phyloP scores from a whole-genome alignment of 2,113 vertebrate genomes.

The Heloderma charlesbogerti region DNA sequence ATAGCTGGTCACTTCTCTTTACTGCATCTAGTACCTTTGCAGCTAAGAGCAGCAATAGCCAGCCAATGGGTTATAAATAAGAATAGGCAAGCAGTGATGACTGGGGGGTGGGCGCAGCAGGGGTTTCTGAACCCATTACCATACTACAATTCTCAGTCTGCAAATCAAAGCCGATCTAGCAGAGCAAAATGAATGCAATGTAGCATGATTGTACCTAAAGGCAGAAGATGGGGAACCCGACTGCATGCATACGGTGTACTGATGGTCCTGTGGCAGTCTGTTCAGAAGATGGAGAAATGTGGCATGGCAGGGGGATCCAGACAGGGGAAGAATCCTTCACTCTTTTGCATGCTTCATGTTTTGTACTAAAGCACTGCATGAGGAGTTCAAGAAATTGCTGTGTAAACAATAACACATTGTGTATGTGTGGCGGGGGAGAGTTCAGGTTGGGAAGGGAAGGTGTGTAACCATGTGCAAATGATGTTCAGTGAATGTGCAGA shows the following conservation, averaged over 20 bases:
- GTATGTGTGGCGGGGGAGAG: too few relatives aligned
- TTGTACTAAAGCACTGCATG: background rate
- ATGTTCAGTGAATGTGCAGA: background rate
- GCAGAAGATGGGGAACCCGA: conserved; percentile 12
- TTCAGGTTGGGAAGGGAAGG: too few relatives aligned
- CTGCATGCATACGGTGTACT: background rate
- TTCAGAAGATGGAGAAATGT: background rate
- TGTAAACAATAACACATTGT: background rate
- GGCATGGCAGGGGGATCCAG: background rate
- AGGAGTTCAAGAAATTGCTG: background rate
- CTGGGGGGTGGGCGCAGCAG: background rate
- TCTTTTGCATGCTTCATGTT: background rate
- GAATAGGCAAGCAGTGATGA: conserved; percentile 26
- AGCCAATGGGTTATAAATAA: conserved; percentile 27
- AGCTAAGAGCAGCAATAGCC: conserved; percentile 5
- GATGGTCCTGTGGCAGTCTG: background rate
- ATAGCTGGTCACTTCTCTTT: conserved; percentile 40
- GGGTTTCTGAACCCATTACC: conserved; percentile 6
- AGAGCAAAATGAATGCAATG: background rate
- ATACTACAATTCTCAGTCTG: background rate
- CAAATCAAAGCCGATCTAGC: conserved; percentile 20
- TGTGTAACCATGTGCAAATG: background rate
- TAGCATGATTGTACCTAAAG: background rate
- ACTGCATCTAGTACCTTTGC: background rate
- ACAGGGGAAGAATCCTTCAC: background rate